phyloP scores from a whole-genome alignment of 2,888 invertebrate genomes.

The Bimastos eiseni region DNA sequence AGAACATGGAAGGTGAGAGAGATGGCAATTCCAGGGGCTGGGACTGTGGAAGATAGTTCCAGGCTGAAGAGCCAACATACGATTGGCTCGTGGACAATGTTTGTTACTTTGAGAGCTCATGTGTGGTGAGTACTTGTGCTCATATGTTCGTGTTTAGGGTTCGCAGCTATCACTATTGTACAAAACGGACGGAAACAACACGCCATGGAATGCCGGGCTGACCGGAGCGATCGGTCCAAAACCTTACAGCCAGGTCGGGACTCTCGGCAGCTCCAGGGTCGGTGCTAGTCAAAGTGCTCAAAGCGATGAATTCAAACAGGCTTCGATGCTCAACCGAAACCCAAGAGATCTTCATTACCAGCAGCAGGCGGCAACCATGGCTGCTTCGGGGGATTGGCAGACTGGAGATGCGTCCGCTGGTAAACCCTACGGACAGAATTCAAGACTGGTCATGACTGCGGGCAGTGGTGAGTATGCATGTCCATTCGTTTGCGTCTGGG shows the following conservation, averaged over 20 bases:
- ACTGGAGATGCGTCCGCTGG: not conserved
- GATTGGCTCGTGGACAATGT: too few relatives aligned
- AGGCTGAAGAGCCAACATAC: too few relatives aligned
- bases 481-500: too few relatives aligned
- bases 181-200: not conserved
- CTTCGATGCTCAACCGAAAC: not conserved
- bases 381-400: not conserved
- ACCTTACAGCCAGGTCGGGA: not conserved
- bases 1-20: too few relatives aligned
- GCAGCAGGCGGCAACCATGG: not conserved
- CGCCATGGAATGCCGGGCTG: not conserved
- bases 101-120: not conserved
- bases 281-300: not conserved
- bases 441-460: not conserved
- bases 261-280: not conserved
- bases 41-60: too few relatives aligned
- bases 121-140: not conserved
- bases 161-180: not conserved
- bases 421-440: not conserved
- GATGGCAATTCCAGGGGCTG: too few relatives aligned
- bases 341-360: not conserved
- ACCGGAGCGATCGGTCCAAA: not conserved
- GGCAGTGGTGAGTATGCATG: not conserved
- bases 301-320: not conserved
- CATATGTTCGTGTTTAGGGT: not conserved